Evolutionary conservation across 1,140 invertebrate genomes (phyloP), one percentile per base, ranked within the genome.

Genomic region (Drosophila nigrodunni): DNA sequence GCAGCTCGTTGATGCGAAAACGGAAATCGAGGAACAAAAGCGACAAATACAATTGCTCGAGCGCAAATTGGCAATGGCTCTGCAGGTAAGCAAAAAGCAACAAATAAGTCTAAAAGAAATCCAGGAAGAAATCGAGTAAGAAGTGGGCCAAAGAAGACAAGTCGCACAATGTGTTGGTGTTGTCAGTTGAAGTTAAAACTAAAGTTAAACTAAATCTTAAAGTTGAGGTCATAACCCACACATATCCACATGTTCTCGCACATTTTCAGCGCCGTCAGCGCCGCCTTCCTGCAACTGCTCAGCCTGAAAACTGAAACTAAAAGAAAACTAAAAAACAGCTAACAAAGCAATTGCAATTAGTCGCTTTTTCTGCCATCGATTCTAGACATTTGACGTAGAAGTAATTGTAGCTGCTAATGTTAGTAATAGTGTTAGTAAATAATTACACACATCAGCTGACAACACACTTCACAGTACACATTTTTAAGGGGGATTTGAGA

Each of bases 21-120:
- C 94, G 15, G 96, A 97, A 87, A 93, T 97, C 44, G 97, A 97
- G 91, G 96, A 97, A 93, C 93, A 95, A 65, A 96, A 95, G 87
- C 94, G 95, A 82, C 95, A 95, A 91, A 97, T 97, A 77, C 93
- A 95, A 50, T 93, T 95, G 80, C 92, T 97, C 69, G 96, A 97
- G 89, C 96, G 94, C 85, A 95, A 95, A 93, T 87, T 95, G 74
- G 94, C 95, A 88, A 94, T 95, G 74, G 91, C 89, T 30, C 65
- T 95, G 74, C 93, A 94, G 93, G 95, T 95, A 92, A 93, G 80
- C 70, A 68, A 58, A 25, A 2, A 6, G 18, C n/a, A 54, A 34
- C 25, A 30, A 11, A 58, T 37, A 44, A 21, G 25, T 8, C n/a
- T 34, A 59, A 58, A 11, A 49, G 44, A 55, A 9, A 41, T 7